phyloP scores from a whole-genome alignment of 23 tunicate species.

The Trididemnum nubilum region DNA sequence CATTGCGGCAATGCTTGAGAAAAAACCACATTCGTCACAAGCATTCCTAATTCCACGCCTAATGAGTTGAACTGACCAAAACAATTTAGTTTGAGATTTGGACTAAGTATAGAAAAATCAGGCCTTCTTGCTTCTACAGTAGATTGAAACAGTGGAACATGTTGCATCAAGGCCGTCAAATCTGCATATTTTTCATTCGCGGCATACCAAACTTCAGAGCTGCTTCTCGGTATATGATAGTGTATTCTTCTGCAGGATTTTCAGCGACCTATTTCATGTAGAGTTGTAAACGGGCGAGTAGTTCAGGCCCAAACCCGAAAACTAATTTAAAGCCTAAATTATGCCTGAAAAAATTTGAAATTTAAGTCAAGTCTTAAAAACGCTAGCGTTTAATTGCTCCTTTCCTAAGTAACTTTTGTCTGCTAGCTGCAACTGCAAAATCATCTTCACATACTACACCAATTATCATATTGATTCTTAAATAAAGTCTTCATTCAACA shows the following conservation, averaged over 20 bases:
- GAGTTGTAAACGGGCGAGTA: too few species aligned
- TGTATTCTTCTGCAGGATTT: background rate
- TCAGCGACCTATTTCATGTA: background rate
- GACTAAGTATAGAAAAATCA: background rate
- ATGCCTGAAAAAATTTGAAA: too few species aligned
- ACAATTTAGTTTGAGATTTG: conserved; percentile 3
- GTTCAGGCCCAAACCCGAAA: too few species aligned
- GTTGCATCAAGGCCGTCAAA: background rate
- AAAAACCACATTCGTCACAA: background rate
- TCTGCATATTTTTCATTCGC: background rate
- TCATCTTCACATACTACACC: too few species aligned
- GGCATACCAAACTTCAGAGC: background rate
- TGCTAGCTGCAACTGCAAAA: too few species aligned
- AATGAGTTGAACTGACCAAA: background rate
- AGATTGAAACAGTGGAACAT: conserved; percentile 6
- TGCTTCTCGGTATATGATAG: background rate
- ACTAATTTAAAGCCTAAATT: too few species aligned
- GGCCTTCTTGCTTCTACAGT: background rate
- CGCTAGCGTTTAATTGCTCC: too few species aligned
- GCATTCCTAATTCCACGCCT: background rate
- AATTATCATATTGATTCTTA: too few species aligned
- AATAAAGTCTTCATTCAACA: too few species aligned
- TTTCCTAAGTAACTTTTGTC: too few species aligned
- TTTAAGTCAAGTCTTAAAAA: too few species aligned
- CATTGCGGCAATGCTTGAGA: background rate